Percentiles rank a stretch among this genome's conserved stretches.
phyloP scores from a whole-genome alignment of 1,140 invertebrate species.

The Bombus ignitus region DNA sequence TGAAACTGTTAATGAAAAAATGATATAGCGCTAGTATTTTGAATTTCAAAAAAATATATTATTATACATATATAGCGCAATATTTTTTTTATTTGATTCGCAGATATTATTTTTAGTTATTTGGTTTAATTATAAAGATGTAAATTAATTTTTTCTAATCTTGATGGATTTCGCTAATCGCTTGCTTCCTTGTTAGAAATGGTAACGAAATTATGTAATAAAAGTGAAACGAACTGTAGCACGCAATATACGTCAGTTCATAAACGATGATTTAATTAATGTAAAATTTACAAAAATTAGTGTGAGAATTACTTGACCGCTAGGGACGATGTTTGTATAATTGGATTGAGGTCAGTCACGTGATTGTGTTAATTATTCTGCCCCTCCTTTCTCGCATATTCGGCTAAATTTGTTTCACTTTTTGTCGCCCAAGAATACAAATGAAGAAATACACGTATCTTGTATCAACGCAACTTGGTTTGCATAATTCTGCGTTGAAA shows the following conservation, averaged over 20 bases:
- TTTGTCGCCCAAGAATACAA: not conserved
- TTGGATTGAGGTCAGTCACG: conserved; percentile 65
- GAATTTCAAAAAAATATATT: not conserved
- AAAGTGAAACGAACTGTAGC: conserved; percentile 47
- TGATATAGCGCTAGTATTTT: no score
- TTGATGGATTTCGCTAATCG: conserved; percentile 19
- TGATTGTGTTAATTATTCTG: conserved; percentile 53
- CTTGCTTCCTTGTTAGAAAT: conserved; percentile 40
- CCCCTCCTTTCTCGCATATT: conserved; percentile 23
- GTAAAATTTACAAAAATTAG: conserved; percentile 67
- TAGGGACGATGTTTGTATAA: conserved; percentile 53
- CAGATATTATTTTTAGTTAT: not conserved
- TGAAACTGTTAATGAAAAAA: not conserved
- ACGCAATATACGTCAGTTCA: conserved; percentile 25
- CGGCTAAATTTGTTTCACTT: conserved; percentile 43
- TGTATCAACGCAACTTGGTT: not conserved
- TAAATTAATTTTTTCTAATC: not conserved
- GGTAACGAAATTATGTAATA: conserved; percentile 54
- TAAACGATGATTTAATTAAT: conserved; percentile 65
- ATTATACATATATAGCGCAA: not conserved
- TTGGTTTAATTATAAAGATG: not conserved
- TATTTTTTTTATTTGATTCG: not conserved
- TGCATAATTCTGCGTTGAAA: not conserved
- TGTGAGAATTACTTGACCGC: conserved; percentile 67
- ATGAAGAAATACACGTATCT: not conserved